Evolutionary conservation across 2,888 invertebrate species (phyloP).

Genomic region (Euplagia quadripunctaria): DNA sequence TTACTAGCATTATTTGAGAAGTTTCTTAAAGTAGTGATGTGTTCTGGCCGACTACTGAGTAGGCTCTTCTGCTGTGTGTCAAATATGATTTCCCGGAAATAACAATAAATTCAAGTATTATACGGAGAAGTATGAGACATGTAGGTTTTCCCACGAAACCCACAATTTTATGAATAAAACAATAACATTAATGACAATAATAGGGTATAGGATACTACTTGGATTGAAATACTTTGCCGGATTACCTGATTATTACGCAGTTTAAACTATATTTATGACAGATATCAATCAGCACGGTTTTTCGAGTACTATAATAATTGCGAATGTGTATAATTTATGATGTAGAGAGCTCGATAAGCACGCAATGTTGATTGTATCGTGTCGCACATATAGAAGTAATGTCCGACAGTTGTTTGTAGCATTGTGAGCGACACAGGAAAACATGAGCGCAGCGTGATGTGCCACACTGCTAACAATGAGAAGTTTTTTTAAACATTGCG

Average conservation of each 20-base stretch:
- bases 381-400: conserved; percentile 58
- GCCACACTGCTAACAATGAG: conserved; percentile 68
- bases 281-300: conserved; percentile 50
- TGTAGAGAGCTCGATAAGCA: conserved; percentile 62
- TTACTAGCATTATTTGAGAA: neutral
- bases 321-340: conserved; percentile 56
- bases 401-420: conserved; percentile 66
- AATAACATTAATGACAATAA: neutral
- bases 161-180: neutral
- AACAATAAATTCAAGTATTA: neutral
- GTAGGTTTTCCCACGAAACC: neutral
- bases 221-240: neutral
- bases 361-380: conserved; percentile 63
- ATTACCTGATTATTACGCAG: conserved; percentile 7
- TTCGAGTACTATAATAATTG: conserved; percentile 48
- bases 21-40: neutral
- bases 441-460: conserved; percentile 69
- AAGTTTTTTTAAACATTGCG: conserved; percentile 71
- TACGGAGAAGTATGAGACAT: neutral
- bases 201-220: neutral
- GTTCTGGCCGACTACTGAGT: neutral
- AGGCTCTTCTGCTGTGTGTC: neutral
- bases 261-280: conserved; percentile 21
- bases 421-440: conserved; percentile 70
- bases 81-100: neutral